Evolutionary conservation across 1,140 invertebrate species (phyloP), one percentile per base, ranked within the genome.

Genomic region (Bradynema listronoti): DNA sequence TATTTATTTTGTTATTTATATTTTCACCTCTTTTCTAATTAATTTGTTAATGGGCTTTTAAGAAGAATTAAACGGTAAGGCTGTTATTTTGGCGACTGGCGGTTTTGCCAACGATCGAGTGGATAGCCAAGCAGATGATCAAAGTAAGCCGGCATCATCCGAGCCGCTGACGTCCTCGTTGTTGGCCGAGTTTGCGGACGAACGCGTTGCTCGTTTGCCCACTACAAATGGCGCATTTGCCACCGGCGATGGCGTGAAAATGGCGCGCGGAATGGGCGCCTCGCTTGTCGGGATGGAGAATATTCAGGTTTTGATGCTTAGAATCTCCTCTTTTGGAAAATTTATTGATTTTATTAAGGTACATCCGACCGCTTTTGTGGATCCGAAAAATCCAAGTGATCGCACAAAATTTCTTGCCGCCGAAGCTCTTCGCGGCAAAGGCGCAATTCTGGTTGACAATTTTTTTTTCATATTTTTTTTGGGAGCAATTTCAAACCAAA

Each of bases 171-270:
- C n/a, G 30, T 47, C 65, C 22, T 75, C 73, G 9, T 63, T 79
- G 29, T 51, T 79, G 4, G 46, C 43, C 1, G 73, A 79, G 58
- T 79, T 70, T 62, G 78, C 69, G 1, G 52, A 66, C 11, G 41
- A 71, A 16, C 56, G 67, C 33, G 24, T 73, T 14, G 50, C 54
- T n/a, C n/a, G n/a, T n/a, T 61, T 78, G 14, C 78, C 78, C 24
- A 79, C 77, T 4, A 79, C 78, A 7, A 79, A 79, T 63, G 78
- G 78, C 25, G 55, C 67, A n/a, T 79, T 79, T 62, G 78, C 78
- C 25, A 72, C 66, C n/a, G 78, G 78, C 39, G 75, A 78, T 51
- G 77, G 78, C 30, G 73, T 80, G 5, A 79, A 79, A 53, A 77
- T 77, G 73, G 74, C 74, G 0, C 25, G 76, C 4, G 71, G 60